Evolutionary conservation across 2,888 invertebrate species (phyloP).

Genomic region (Eugnorisma glareosa): DNA sequence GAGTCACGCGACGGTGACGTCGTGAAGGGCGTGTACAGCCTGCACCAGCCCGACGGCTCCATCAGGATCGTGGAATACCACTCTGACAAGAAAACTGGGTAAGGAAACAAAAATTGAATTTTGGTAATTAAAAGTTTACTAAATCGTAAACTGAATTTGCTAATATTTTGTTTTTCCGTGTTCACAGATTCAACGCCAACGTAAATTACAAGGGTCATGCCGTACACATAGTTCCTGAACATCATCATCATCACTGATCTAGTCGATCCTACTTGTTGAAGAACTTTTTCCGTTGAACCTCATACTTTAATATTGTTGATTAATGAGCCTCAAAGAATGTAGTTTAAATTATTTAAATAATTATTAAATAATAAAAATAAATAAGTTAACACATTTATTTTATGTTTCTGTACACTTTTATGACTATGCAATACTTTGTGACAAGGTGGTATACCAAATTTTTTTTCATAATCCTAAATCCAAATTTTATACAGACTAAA

Average conservation of each 20-base stretch:
- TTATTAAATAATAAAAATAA: conserved; percentile 49
- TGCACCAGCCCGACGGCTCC: conserved; percentile 84
- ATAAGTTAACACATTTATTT: conserved; percentile 1
- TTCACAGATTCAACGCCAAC: conserved; percentile 64
- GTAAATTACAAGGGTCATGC: conserved; percentile 66
- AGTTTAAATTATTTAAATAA: too few species aligned
- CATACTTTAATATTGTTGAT: conserved; percentile 36
- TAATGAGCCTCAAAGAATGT: conserved; percentile 54
- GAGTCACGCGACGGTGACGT: conserved; percentile 89
- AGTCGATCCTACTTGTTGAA: background rate
- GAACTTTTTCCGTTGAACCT: conserved; percentile 25
- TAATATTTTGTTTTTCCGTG: background rate
- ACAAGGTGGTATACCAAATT: background rate
- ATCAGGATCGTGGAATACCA: conserved; percentile 86
- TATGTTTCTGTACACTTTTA: background rate
- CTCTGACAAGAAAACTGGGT: conserved; percentile 80
- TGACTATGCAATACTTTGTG: background rate
- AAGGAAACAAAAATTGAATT: background rate
- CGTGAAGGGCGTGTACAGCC: conserved; percentile 90
- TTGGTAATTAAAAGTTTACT: too few species aligned
- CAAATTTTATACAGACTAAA: too few species aligned
- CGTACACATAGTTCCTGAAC: conserved; percentile 63
- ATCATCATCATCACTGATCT: conserved; percentile 62
- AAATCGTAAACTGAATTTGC: background rate
- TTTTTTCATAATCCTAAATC: too few species aligned